Evolutionary conservation across 2,113 vertebrate species (phyloP).

Genomic region (Pterophyllum scalare): DNA sequence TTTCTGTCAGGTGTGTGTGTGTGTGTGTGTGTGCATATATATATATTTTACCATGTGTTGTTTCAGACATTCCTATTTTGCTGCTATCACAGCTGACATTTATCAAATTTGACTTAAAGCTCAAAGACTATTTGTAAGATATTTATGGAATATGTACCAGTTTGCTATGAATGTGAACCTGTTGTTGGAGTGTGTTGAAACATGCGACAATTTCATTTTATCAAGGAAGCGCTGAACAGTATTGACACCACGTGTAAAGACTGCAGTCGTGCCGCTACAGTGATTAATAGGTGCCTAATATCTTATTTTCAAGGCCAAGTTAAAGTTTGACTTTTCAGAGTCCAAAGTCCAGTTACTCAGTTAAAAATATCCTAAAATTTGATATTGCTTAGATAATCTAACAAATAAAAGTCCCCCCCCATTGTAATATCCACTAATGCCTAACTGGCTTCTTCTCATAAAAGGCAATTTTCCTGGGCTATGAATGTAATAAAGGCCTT

Average conservation of each 20-base stretch:
- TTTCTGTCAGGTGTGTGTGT: slow-evolving; percentile 21
- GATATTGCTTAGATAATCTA: background rate
- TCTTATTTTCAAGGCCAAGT: background rate
- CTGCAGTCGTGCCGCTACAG: background rate
- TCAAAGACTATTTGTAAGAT: slow-evolving; percentile 11
- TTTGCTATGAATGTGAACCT: slow-evolving; percentile 52
- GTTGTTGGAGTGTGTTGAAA: background rate
- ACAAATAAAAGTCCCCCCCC: background rate
- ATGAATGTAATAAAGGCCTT: background rate
- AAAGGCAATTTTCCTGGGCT: background rate
- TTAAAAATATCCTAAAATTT: background rate
- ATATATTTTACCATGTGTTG: slow-evolving; percentile 5
- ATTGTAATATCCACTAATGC: background rate
- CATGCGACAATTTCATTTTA: background rate
- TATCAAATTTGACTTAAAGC: slow-evolving; percentile 28
- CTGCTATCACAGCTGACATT: slow-evolving; percentile 63
- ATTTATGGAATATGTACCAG: background rate
- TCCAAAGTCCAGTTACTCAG: background rate
- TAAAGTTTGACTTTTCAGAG: slow-evolving; percentile 5
- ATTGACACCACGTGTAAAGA: background rate
- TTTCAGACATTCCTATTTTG: slow-evolving; percentile 60
- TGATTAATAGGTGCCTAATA: background rate
- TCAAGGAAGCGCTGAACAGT: background rate
- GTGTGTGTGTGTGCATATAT: background rate
- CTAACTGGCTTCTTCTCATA: slow-evolving; percentile 10